Base-by-base conservation (phyloP, 2,888 invertebrate genomes). In the Platerodrilus igneus region DNA sequence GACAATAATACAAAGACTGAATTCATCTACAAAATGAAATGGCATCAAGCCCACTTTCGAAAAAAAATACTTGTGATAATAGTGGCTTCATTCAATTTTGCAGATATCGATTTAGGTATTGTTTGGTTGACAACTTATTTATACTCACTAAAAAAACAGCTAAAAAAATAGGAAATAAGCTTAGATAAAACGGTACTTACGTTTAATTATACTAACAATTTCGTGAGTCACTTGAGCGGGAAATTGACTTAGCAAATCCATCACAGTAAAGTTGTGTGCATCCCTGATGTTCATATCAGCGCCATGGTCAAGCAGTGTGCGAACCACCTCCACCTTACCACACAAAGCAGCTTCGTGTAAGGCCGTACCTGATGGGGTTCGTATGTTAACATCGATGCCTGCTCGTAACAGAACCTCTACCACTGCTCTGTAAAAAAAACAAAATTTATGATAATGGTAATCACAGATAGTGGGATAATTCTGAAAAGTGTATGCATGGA, bases 311-410 rank as follows among this genome's bases (percentile, higher is more conserved):
- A 95, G 71, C 19, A 94, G 74, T 0, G 86, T 78, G 35, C 84
- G 76, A 13, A 91, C 92, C 10, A 93, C 91, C 41, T 88, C 85
- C 51, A 86, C 82, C 67, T 93, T 92, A 10, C 93, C 93, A 65
- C 85, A 92, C 14, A 91, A 76, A 0, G 92, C 92, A 0, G 95
- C 94, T 64, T 94, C 93, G 71, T 95, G 95, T 45, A 96, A 75
- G 0, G 94, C 89, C 4, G 91, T 91, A 1, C 95, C 95, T 18
- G 83, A 80, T 42, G 83, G 80, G 8, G 93, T 91, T 53, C 86
- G 74, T 18, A 86, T 77, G 69, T 95, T 93, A 3, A 93, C 88
- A 64, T 88, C 83, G 56, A 93, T 83, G 0, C 93, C 93, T 10
- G 89, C 86, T 7, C 82, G 78, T 31, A 94, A 74, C 2, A 95